Conservation (phyloP, 1,140 invertebrate species). For the Drosophila ogumai region DNA sequence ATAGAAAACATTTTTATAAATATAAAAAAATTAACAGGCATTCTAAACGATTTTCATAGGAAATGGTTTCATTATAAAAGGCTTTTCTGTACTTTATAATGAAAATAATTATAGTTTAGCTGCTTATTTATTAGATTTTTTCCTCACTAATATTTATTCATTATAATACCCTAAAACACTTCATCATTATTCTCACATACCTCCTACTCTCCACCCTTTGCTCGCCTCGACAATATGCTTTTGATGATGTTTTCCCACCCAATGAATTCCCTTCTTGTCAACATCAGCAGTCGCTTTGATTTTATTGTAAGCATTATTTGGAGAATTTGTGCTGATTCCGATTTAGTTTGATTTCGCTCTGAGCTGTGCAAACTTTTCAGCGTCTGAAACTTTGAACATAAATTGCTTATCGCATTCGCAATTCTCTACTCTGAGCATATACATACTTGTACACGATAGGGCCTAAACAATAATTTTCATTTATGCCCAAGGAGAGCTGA, state of each 20-base stretch:
- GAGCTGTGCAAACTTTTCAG: slow-evolving; percentile 64
- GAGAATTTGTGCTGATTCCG: slow-evolving; percentile 66
- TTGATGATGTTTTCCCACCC: slow-evolving; percentile 38
- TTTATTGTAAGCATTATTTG: slow-evolving; percentile 68
- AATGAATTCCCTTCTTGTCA: slow-evolving; percentile 28
- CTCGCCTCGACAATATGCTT: slow-evolving; percentile 39
- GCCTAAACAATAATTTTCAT: slow-evolving; percentile 60
- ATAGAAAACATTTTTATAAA: background rate
- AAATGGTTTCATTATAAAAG: background rate
- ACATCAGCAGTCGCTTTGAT: slow-evolving; percentile 36
- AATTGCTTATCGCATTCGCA: slow-evolving; percentile 71
- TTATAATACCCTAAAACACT: background rate
- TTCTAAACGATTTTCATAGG: background rate
- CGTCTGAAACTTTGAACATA: slow-evolving; percentile 68
- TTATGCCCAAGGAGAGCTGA: slow-evolving; percentile 31
- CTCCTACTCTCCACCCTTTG: background rate
- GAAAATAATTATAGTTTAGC: too few relatives aligned
- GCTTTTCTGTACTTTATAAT: background rate
- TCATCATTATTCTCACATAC: background rate
- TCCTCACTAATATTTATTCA: background rate
- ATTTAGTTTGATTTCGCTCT: slow-evolving; percentile 73
- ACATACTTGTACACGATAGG: slow-evolving; percentile 17
- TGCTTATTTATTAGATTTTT: too few relatives aligned
- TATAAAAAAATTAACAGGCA: background rate
- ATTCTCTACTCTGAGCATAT: slow-evolving; percentile 15